Evolutionary conservation across 2,113 vertebrate genomes (phyloP), one percentile per base, ranked within the genome.

Genomic region (Takifugu flavidus): DNA sequence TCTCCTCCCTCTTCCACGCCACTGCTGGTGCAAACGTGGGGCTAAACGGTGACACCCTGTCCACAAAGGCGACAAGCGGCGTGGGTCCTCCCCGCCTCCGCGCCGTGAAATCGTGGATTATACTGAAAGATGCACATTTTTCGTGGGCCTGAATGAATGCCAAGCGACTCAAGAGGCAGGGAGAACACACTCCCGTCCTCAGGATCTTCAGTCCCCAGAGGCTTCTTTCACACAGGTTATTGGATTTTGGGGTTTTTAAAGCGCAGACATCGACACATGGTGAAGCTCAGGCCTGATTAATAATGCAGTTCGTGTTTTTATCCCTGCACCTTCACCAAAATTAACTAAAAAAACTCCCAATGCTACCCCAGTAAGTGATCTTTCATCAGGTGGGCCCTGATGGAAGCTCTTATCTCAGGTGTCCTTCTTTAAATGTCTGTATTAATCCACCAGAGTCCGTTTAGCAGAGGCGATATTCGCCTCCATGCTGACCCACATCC

Each of bases 81-180:
- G 61, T 4, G 11, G 79, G 73, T 75, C 80, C 60, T 53, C 65
- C 59, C 59, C 70, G 74, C 67, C 80, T 75, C 70, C 7, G 63
- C 47, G 51, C 65, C 87, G 79, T 92, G 88, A 90, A 91, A 91
- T 90, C 47, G 72, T 62, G 81, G 77, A 90, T 91, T 90, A 84
- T 83, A 72, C 55, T 28, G 80, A 62, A 66, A 3, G 77, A 76
- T 65, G 56, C 72, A 50, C 67, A 77, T 61, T 62, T 69, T 55
- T 60, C 72, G 56, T 13, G 31, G 43, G 53, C 60, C 65, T 76
- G 66, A 87, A 79, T 52, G 70, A 68, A 66, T 49, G 59, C 56
- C 4, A 53, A 76, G 67, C 59, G 56, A 66, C 71, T 73, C 53
- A 66, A 26, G 45, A 73, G 74, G 60, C 78, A 53, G 67, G 67